Evolutionary conservation across 2,113 vertebrate genomes (phyloP).

Genomic region (Chauna torquata): DNA sequence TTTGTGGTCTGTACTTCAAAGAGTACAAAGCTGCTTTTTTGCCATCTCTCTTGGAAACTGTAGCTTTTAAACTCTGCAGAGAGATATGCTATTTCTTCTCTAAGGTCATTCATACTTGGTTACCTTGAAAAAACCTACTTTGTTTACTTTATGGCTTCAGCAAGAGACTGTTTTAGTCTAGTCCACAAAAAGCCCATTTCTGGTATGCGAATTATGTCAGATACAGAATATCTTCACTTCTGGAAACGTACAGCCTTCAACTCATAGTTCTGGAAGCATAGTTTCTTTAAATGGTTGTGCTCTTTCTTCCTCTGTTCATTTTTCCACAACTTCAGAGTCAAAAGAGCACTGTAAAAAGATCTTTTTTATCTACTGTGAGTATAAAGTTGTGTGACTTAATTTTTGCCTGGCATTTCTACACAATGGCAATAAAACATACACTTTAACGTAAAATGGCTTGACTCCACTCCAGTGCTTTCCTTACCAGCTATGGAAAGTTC

Average conservation of each 20-base stretch:
- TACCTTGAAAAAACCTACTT: conserved; percentile 31
- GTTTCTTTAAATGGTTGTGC: background rate
- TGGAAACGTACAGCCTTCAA: background rate
- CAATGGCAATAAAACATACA: background rate
- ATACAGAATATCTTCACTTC: background rate
- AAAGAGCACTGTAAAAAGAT: background rate
- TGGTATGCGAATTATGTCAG: background rate
- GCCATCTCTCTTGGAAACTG: background rate
- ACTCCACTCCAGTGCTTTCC: background rate
- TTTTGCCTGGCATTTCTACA: background rate
- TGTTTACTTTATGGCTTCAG: conserved; percentile 14
- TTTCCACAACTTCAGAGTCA: background rate
- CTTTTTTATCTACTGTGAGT: background rate
- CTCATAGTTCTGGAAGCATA: background rate
- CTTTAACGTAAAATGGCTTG: background rate
- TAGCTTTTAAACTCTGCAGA: conserved; percentile 31
- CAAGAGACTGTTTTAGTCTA: background rate
- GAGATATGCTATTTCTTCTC: background rate
- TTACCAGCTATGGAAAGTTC: background rate
- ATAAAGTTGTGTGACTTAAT: background rate
- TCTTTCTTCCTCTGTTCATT: background rate
- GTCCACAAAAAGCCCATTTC: background rate
- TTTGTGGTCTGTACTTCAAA: conserved; percentile 46
- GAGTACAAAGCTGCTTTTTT: background rate
- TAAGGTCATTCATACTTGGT: background rate